Conservation (phyloP, 2,113 vertebrate species). For the Urocolius indicus region DNA sequence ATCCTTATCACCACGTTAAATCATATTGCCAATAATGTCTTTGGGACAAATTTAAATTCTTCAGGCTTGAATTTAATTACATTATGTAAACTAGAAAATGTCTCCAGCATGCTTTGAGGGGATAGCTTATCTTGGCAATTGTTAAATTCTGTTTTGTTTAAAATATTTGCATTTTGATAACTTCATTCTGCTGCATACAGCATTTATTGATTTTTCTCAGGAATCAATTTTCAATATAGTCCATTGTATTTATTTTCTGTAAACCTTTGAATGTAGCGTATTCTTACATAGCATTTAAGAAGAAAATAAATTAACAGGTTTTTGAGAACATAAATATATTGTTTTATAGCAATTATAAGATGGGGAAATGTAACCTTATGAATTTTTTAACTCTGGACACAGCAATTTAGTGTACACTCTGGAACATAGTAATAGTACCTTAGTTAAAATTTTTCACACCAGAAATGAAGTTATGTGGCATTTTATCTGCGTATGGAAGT, state of each 20-base stretch:
- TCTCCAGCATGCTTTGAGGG: conserved; percentile 60
- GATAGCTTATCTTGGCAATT: conserved; percentile 56
- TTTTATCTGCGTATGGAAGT: not conserved
- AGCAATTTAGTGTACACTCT: not conserved
- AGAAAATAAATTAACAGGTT: not conserved
- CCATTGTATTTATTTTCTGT: conserved; percentile 18
- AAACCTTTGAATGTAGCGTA: not conserved
- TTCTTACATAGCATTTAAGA: not conserved
- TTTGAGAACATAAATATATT: not conserved
- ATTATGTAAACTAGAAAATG: conserved; percentile 76
- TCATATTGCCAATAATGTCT: conserved; percentile 72
- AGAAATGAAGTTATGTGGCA: not conserved
- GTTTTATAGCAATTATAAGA: not conserved
- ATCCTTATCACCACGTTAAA: conserved; percentile 67
- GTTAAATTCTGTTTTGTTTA: conserved; percentile 69
- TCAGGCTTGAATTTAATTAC: conserved; percentile 79
- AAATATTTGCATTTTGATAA: conserved; percentile 79
- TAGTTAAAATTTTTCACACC: not conserved
- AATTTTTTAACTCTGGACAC: not conserved
- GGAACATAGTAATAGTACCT: not conserved
- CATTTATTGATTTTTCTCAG: conserved; percentile 67
- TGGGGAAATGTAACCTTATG: not conserved
- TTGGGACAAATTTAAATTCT: conserved; percentile 72
- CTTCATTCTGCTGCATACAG: conserved; percentile 53
- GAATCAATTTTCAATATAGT: conserved; percentile 31